Percentiles rank a stretch among this genome's conserved stretches.
Conservation (phyloP, 2,113 vertebrate genomes). For the Elephantulus edwardii region DNA sequence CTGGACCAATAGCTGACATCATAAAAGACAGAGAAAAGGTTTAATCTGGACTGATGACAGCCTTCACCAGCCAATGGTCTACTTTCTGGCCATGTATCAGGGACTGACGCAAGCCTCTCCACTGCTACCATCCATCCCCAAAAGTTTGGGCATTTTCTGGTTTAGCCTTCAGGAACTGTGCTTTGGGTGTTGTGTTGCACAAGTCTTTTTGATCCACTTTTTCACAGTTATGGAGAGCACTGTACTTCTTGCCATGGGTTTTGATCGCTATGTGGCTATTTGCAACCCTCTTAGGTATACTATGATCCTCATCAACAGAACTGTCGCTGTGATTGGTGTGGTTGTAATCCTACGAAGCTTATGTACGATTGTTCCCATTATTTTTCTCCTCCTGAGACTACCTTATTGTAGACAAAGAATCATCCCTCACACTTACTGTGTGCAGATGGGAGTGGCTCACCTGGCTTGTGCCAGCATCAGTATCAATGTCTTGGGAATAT, state of each 20-base stretch:
- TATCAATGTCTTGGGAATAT: constrained; percentile 60
- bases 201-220: constrained; percentile 77
- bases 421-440: constrained; percentile 70
- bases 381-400: constrained; percentile 56
- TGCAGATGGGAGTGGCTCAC: constrained; percentile 58
- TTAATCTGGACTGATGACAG: constrained; percentile 41
- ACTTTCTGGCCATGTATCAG: constrained; percentile 81
- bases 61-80: constrained; percentile 74
- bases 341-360: constrained; percentile 28
- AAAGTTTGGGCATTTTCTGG: constrained; percentile 68
- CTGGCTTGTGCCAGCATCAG: constrained; percentile 63
- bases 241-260: constrained; percentile 67
- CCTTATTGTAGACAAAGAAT: constrained; percentile 59
- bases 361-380: neutral
- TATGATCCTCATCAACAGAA: neutral
- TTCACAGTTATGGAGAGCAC: constrained; percentile 61
- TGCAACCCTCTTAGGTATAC: constrained; percentile 43
- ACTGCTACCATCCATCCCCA: constrained; percentile 76
- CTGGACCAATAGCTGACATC: no score
- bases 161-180: constrained; percentile 62
- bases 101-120: constrained; percentile 76
- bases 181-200: constrained; percentile 57
- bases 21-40: no score
- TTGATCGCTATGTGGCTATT: constrained; percentile 62
- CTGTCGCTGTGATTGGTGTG: fast-evolving